These are phyloP conservation scores for Glossophaga mutica DNA, from an alignment of 2,797 vertebrate genomes.

Conservation along the genomic window DNA sequence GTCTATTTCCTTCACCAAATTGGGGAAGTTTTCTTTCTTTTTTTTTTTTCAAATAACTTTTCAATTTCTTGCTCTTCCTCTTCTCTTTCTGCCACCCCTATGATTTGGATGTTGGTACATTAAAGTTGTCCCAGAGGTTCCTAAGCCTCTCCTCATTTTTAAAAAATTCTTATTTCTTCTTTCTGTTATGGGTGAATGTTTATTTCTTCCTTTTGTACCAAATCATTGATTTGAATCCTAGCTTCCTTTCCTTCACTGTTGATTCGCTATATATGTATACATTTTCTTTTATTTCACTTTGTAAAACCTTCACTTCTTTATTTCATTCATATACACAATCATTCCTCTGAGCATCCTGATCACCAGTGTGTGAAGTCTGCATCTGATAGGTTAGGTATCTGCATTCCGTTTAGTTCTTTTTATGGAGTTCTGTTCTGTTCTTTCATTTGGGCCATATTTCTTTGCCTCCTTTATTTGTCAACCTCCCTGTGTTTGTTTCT, in stretches of 20 bases:
- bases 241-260: too few relatives aligned
- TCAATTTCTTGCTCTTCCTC: not conserved
- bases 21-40: not conserved
- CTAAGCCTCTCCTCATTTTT: not conserved
- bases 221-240: not conserved
- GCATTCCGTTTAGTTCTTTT: not conserved
- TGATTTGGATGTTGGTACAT: not conserved
- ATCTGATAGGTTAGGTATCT: not conserved
- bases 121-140: not conserved
- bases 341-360: not conserved
- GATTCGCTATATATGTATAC: not conserved
- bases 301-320: not conserved
- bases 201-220: not conserved
- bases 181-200: not conserved
- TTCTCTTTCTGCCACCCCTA: not conserved
- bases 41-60: not conserved
- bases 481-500: not conserved
- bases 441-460: not conserved
- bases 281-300: not conserved
- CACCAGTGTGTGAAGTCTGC: not conserved
- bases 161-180: not conserved
- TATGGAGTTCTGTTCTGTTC: not conserved
- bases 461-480: not conserved
- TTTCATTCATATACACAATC: not conserved
- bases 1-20: not conserved